These are phyloP conservation scores for Diorhabda sublineata DNA, from an alignment of 1,140 invertebrate species.

Conservation along the genomic window DNA sequence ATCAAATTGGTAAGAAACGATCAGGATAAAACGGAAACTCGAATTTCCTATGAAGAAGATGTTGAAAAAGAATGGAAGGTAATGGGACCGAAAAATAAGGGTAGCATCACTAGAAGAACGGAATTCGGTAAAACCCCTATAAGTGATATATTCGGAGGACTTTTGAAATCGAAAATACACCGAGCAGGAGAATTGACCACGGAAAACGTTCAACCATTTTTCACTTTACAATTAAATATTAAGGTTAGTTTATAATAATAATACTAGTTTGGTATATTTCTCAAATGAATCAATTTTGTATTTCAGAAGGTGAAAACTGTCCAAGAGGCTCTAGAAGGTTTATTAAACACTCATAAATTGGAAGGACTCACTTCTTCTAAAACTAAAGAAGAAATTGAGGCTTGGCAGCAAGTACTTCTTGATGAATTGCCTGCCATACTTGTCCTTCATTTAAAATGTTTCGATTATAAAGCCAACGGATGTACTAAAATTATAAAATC, in stretches of 20 bases:
- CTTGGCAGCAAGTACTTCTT: conserved; percentile 80
- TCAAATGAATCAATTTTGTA: neutral
- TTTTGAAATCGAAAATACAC: conserved; percentile 77
- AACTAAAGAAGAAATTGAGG: conserved; percentile 76
- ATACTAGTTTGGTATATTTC: neutral
- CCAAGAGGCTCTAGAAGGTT: conserved; percentile 77
- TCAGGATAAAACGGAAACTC: neutral
- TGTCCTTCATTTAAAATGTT: conserved; percentile 83
- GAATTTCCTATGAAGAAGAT: conserved; percentile 44
- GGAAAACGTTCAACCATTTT: conserved; percentile 87
- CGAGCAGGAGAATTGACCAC: conserved; percentile 70
- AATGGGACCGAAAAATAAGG: conserved; percentile 84
- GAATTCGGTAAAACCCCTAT: conserved; percentile 81
- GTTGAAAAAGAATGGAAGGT: conserved; percentile 71
- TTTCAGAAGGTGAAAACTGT: conserved; percentile 77
- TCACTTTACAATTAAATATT: conserved; percentile 89
- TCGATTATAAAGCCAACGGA: conserved; percentile 78
- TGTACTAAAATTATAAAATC: conserved; percentile 89
- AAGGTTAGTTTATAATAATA: conserved; percentile 59
- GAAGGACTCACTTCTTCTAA: conserved; percentile 79
- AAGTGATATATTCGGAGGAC: conserved; percentile 88
- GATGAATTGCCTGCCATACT: conserved; percentile 84
- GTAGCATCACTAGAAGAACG: conserved; percentile 76
- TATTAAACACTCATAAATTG: conserved; percentile 77
- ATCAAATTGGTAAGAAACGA: conserved; percentile 58